phyloP scores from a whole-genome alignment of 2,888 invertebrate species.

The Tupiocoris notatus region DNA sequence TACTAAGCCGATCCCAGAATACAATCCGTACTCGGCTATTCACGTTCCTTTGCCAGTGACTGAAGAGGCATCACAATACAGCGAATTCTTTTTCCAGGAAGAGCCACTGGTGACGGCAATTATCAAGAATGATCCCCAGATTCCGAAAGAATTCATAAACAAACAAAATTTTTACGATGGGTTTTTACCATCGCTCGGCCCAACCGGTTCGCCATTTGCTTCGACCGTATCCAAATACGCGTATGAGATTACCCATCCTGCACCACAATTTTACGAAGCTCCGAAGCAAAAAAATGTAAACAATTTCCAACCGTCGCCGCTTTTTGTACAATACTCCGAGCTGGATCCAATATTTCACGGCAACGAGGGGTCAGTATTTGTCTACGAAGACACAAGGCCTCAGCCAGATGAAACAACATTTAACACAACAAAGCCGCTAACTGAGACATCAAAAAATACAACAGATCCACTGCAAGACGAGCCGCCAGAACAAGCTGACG shows the following conservation, averaged over 20 bases:
- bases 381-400: neutral
- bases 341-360: constrained; percentile 56
- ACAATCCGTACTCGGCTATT: neutral
- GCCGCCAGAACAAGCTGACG: constrained; percentile 12
- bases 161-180: constrained; percentile 40
- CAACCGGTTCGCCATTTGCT: constrained; percentile 44
- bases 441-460: neutral
- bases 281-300: neutral
- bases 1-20: neutral
- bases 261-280: constrained; percentile 5
- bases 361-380: constrained; percentile 6
- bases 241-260: neutral
- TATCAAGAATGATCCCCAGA: constrained; percentile 3
- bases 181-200: constrained; percentile 52
- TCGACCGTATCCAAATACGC: constrained; percentile 30
- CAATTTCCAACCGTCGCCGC: constrained; percentile 52
- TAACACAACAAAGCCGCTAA: neutral
- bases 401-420: neutral
- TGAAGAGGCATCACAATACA: neutral
- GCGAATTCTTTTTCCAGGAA: neutral
- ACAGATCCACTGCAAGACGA: neutral
- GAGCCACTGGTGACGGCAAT: neutral
- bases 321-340: constrained; percentile 57
- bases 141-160: constrained; percentile 11
- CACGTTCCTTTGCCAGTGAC: neutral